Evolutionary conservation across 2,113 vertebrate genomes (phyloP).

Genomic region (Vireo altiloquus): DNA sequence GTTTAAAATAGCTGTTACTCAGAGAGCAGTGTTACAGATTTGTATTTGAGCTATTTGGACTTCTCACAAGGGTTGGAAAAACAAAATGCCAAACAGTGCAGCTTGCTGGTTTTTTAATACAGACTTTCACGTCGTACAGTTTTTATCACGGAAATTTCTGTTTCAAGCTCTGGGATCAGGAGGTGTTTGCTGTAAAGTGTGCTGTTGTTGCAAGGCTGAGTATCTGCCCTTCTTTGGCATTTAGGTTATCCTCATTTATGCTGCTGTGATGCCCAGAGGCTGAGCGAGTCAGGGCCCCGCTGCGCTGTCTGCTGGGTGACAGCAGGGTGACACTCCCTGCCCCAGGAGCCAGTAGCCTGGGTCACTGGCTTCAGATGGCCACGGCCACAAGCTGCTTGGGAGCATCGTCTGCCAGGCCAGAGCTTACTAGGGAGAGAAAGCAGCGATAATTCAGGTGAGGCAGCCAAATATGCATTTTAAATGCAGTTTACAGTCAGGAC

Average conservation of each 20-base stretch:
- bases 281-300: fast-evolving
- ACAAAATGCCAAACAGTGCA: neutral
- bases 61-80: neutral
- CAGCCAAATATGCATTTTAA: neutral
- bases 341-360: neutral
- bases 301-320: neutral
- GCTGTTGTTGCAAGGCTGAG: neutral
- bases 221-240: neutral
- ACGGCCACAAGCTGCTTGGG: neutral
- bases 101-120: neutral
- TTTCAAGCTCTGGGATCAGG: neutral
- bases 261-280: neutral
- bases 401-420: neutral
- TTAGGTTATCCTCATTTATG: neutral
- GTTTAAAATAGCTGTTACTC: slow-evolving; percentile 38
- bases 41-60: slow-evolving; percentile 19
- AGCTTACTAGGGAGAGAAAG: neutral
- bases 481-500: neutral
- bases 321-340: neutral
- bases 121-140: fast-evolving
- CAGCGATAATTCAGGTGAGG: neutral
- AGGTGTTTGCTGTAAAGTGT: neutral
- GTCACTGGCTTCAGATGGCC: neutral
- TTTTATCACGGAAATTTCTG: neutral
- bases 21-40: neutral